Percentiles rank a stretch among this genome's conserved stretches.
phyloP scores from a whole-genome alignment of 1,140 invertebrate genomes.

The Dryas iulia region DNA sequence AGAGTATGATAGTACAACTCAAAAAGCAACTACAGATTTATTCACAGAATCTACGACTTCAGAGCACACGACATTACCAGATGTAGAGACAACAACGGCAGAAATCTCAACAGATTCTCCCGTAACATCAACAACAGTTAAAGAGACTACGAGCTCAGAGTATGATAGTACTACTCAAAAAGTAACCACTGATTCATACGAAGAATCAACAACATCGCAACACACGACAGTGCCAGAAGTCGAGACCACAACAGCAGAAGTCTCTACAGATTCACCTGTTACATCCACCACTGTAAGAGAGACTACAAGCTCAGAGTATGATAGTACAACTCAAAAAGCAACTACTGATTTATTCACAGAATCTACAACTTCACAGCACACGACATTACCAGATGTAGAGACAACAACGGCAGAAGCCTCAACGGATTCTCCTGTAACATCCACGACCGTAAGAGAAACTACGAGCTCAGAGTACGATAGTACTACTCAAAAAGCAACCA shows the following conservation, averaged over 20 bases:
- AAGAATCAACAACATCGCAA: neutral
- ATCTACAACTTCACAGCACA: no score
- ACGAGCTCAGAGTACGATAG: neutral
- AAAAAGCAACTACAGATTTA: no score
- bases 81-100: conserved; percentile 19
- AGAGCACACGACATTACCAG: no score
- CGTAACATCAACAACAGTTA: neutral
- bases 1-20: no score
- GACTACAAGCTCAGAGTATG: conserved; percentile 12
- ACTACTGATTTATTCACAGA: no score
- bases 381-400: conserved; percentile 4
- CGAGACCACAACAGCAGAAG: neutral
- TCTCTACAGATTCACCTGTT: neutral
- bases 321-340: conserved; percentile 8
- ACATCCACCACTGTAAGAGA: neutral
- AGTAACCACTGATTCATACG: neutral
- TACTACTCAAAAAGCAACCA: neutral
- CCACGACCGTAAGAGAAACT: neutral
- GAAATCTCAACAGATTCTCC: neutral
- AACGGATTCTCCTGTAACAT: conserved; percentile 3
- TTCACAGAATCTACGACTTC: no score
- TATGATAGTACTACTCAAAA: neutral
- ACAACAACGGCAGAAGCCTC: conserved; percentile 6
- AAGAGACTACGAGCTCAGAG: neutral
- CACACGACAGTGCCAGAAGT: neutral